These are phyloP conservation scores for Benitochromis conjunctus DNA, from an alignment of 2,113 vertebrate species.

Conservation along the genomic window DNA sequence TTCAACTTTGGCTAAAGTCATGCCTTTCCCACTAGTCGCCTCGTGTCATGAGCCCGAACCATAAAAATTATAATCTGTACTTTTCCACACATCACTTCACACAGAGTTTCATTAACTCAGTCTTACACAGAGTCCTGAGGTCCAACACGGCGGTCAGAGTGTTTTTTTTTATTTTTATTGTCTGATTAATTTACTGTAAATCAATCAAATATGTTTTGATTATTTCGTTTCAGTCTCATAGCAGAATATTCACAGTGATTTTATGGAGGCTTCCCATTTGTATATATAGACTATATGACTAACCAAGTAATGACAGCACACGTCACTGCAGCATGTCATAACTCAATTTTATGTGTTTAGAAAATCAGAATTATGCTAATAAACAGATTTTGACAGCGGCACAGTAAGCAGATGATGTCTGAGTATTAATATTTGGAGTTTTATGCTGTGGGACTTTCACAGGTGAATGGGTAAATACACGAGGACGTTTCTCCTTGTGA, in stretches of 20 bases:
- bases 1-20: not conserved
- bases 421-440: not conserved
- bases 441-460: not conserved
- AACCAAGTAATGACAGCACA: not conserved
- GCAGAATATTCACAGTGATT: not conserved
- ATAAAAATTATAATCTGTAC: not conserved
- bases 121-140: not conserved
- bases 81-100: rapidly evolving
- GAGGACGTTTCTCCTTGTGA: not conserved
- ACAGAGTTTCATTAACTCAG: not conserved
- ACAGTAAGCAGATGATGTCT: not conserved
- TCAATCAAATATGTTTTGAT: not conserved
- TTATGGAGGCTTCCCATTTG: not conserved
- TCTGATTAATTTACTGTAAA: not conserved
- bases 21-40: not conserved
- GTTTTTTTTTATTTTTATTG: not conserved
- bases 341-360: not conserved
- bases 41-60: rapidly evolving
- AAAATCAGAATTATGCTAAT: not conserved
- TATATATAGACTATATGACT: not conserved
- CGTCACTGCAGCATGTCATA: not conserved
- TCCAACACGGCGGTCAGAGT: not conserved
- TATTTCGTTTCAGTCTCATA: not conserved
- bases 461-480: not conserved
- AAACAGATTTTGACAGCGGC: not conserved